These are phyloP conservation scores for Ictalurus punctatus DNA, from an alignment of 2,113 vertebrate species.

Conservation along the genomic window DNA sequence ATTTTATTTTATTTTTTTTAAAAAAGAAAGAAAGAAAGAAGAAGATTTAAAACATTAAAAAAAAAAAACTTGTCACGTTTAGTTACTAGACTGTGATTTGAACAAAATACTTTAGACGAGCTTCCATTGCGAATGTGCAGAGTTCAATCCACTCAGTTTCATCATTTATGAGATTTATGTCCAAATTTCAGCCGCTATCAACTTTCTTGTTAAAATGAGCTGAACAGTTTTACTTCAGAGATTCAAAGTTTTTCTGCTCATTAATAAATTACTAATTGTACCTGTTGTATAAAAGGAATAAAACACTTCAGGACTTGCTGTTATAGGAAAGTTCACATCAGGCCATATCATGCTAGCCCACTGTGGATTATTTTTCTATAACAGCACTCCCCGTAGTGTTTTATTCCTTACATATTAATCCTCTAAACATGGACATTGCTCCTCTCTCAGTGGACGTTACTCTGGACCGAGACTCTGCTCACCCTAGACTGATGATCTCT, in stretches of 20 bases:
- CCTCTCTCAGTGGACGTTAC: constrained; percentile 65
- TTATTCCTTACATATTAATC: not conserved
- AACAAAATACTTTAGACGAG: not conserved
- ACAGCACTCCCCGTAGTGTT: not conserved
- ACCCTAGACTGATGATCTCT: constrained; percentile 72
- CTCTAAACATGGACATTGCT: not conserved
- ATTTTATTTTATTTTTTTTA: not conserved
- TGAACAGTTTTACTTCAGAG: not conserved
- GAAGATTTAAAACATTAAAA: too few species aligned
- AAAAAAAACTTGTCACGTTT: not conserved
- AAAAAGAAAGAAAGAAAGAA: too few species aligned
- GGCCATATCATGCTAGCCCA: not conserved
- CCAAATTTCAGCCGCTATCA: not conserved
- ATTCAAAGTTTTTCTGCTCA: not conserved
- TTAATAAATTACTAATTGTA: not conserved
- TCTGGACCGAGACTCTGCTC: constrained; percentile 68
- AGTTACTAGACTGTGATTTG: not conserved
- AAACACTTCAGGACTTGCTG: not conserved
- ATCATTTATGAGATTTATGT: not conserved
- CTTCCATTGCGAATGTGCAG: not conserved
- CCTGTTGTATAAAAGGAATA: not conserved
- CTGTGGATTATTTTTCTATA: too few species aligned
- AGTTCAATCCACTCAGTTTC: not conserved
- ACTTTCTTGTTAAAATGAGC: not conserved
- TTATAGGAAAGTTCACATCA: not conserved